Evolutionary conservation across 2,888 invertebrate species (phyloP), one percentile per base, ranked within the genome.

Genomic region (Parapristionchus giblindavisi): DNA sequence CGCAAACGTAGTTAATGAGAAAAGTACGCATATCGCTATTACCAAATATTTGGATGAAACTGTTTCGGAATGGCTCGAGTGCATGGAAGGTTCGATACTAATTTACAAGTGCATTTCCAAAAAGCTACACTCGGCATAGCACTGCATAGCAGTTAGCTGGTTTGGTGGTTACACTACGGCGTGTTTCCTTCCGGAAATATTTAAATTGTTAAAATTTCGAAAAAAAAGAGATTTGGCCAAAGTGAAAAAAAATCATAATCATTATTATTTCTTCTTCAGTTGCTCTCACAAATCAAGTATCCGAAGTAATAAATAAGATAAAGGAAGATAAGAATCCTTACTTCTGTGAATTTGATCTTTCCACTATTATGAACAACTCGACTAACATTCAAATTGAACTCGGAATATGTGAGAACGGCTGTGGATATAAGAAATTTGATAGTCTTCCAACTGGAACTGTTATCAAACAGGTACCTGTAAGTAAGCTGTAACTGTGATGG

Each of bases 361-460:
- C 17, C 43, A 65, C 65, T 5, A 40, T 27, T 11, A 21, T 27
- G 40, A 65, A 48, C 14, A 29, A 65, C 27, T 17, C 29, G 14
- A 65, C 11, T 21, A n/a, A 65, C 17, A 32, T 43, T 5, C 17
- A 43, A 27, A 34, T 65, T 1, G 29, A 43, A 3, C 40, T 34
- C 24, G 61, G 61, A 61, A 34, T 61, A 2, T 61, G 61, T 8
- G n/a, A 38, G 38, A 36, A 61, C 38, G 61, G 61, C 34, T 61
- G 61, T 61, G 6, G 34, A 2, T 61, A 61, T 24, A 24, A 61
- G 29, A 36, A 61, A 24, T 61, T 34, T 32, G 11, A n/a, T n/a
- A 34, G 14, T 61, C 61, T 61, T 21, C 61, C 61, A n/a, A 61
- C 61, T 17, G 61, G 61, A 34, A 61, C 61, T n/a, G n/a, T 61